Percentiles rank a stretch among this genome's conserved stretches.
phyloP scores from a whole-genome alignment of 2,113 vertebrate species.

The Trachemys scripta region DNA sequence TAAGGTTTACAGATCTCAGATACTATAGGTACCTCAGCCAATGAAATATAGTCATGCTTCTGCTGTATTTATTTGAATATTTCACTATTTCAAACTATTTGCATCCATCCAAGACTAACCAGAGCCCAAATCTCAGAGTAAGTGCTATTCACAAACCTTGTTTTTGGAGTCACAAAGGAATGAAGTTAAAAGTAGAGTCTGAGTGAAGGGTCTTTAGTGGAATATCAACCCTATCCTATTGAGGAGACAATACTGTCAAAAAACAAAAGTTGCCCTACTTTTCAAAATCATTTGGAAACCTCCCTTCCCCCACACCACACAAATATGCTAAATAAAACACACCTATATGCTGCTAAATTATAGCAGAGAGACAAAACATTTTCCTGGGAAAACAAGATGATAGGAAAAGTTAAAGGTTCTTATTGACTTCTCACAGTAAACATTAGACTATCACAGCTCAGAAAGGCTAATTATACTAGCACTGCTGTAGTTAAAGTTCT shows the following conservation, averaged over 20 bases:
- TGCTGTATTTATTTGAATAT: slow-evolving; percentile 46
- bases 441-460: neutral
- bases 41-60: neutral
- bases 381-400: neutral
- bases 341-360: slow-evolving; percentile 6
- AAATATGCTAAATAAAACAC: slow-evolving; percentile 11
- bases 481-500: neutral
- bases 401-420: neutral
- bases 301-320: rapidly evolving
- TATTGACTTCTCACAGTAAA: neutral
- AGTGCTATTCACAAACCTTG: neutral
- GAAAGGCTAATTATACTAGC: neutral
- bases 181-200: neutral
- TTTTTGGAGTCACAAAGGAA: slow-evolving; percentile 30
- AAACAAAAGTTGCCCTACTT: neutral
- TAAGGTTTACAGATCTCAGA: slow-evolving; percentile 48
- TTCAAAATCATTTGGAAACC: slow-evolving; percentile 9
- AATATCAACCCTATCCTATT: neutral
- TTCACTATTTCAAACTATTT: slow-evolving; percentile 55
- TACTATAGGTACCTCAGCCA: slow-evolving; percentile 9
- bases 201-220: neutral
- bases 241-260: neutral
- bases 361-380: neutral
- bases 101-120: slow-evolving; percentile 2
- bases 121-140: slow-evolving; percentile 21